phyloP scores from a whole-genome alignment of 2,113 vertebrate species.

The Phalacrocorax carbo region DNA sequence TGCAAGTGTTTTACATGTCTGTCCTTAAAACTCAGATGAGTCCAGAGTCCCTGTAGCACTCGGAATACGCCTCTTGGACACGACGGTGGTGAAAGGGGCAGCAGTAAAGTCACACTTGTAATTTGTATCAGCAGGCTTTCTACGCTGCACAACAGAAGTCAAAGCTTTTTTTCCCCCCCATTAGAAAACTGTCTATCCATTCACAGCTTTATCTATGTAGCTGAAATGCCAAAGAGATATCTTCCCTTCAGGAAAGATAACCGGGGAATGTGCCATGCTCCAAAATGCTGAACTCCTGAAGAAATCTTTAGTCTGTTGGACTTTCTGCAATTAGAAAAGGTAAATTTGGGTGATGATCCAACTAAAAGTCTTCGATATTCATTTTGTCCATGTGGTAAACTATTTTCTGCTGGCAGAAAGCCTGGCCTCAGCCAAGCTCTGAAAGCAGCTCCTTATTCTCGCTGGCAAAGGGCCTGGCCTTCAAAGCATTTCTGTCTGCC shows the following conservation, averaged over 20 bases:
- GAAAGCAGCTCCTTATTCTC: background rate
- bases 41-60: background rate
- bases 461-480: background rate
- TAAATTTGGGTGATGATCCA: constrained; percentile 43
- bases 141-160: background rate
- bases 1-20: background rate
- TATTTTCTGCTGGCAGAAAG: background rate
- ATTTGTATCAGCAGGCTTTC: background rate
- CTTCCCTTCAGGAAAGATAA: background rate
- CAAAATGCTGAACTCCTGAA: background rate
- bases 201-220: background rate
- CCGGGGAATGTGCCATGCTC: background rate
- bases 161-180: background rate
- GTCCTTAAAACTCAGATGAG: background rate
- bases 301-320: constrained; percentile 8
- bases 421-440: background rate
- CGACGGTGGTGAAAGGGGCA: background rate
- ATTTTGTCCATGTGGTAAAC: background rate
- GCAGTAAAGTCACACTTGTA: background rate
- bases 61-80: background rate
- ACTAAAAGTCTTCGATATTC: constrained; percentile 37
- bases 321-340: constrained; percentile 32
- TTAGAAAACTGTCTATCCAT: background rate
- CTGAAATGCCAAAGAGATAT: background rate
- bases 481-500: background rate